phyloP scores from a whole-genome alignment of 2,888 invertebrate genomes.

The Ferdinandea cuprea region DNA sequence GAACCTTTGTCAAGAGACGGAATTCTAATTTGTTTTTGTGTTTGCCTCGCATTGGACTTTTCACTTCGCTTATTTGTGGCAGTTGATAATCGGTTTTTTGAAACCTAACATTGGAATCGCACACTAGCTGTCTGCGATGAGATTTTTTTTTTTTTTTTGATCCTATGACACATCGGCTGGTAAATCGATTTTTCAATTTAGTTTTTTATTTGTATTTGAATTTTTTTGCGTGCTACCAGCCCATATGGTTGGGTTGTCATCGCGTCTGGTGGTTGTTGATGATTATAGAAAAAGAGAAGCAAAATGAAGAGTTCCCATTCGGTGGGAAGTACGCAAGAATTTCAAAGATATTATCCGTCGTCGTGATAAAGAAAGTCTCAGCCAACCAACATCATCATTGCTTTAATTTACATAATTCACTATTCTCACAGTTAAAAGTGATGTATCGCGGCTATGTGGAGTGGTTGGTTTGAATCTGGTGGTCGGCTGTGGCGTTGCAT shows the following conservation, averaged over 20 bases:
- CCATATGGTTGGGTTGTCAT: slow-evolving; percentile 56
- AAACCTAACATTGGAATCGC: slow-evolving; percentile 7
- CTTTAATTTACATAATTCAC: slow-evolving; percentile 70
- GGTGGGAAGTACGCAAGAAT: not conserved
- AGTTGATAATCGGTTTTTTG: slow-evolving; percentile 17
- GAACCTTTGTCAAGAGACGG: slow-evolving; percentile 7
- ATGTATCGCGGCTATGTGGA: slow-evolving; percentile 38
- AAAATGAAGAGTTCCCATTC: slow-evolving; percentile 1
- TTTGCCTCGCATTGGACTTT: slow-evolving; percentile 30
- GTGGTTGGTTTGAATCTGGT: slow-evolving; percentile 40
- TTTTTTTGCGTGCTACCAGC: slow-evolving; percentile 55
- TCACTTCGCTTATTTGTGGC: slow-evolving; percentile 35
- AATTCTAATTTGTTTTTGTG: slow-evolving; percentile 43
- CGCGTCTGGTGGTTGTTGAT: slow-evolving; percentile 45
- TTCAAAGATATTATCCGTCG: slow-evolving; percentile 25
- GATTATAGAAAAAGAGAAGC: slow-evolving; percentile 5
- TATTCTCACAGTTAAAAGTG: slow-evolving; percentile 57
- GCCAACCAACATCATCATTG: slow-evolving; percentile 47
- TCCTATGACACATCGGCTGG: slow-evolving; percentile 67
- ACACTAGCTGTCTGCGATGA: slow-evolving; percentile 15
- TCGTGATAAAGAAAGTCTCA: slow-evolving; percentile 36
- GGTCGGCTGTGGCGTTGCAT: slow-evolving; percentile 53
- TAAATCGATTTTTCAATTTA: slow-evolving; percentile 71
- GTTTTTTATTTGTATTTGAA: slow-evolving; percentile 13
- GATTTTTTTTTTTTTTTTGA: slow-evolving; percentile 40